These are phyloP conservation scores for Eilema caniola DNA, from an alignment of 2,888 invertebrate species.

Conservation along the genomic window DNA sequence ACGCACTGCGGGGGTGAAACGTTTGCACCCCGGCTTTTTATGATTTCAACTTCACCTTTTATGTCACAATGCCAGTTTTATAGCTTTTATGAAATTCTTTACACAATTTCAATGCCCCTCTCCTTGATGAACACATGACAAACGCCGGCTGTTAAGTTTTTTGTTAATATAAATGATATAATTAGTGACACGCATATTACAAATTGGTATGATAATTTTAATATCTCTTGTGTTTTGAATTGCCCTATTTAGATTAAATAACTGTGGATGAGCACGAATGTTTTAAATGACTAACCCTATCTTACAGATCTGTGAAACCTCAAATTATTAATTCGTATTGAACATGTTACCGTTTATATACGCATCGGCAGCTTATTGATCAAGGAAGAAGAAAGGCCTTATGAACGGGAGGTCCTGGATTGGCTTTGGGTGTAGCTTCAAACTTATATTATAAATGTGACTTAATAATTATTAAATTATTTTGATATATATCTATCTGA, in stretches of 20 bases:
- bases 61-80: slow-evolving; percentile 80
- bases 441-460: too few species aligned
- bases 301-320: slow-evolving; percentile 3
- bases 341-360: too few species aligned
- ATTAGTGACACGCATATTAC: slow-evolving; percentile 68
- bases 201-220: slow-evolving; percentile 19
- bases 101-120: slow-evolving; percentile 77
- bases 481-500: not conserved
- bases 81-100: slow-evolving; percentile 79
- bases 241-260: slow-evolving; percentile 46
- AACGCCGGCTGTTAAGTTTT: slow-evolving; percentile 68
- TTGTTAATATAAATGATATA: slow-evolving; percentile 73
- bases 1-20: slow-evolving; percentile 58
- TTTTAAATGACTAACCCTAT: not conserved
- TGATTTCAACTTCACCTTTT: slow-evolving; percentile 80
- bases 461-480: not conserved
- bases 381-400: too few species aligned
- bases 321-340: not conserved
- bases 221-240: slow-evolving; percentile 44
- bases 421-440: too few species aligned
- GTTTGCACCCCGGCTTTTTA: slow-evolving; percentile 71
- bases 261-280: not conserved
- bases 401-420: too few species aligned
- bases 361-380: too few species aligned
- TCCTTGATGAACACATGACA: slow-evolving; percentile 60